Base-by-base conservation (phyloP, 1,140 invertebrate genomes). In the Camponotus pennsylvanicus region DNA sequence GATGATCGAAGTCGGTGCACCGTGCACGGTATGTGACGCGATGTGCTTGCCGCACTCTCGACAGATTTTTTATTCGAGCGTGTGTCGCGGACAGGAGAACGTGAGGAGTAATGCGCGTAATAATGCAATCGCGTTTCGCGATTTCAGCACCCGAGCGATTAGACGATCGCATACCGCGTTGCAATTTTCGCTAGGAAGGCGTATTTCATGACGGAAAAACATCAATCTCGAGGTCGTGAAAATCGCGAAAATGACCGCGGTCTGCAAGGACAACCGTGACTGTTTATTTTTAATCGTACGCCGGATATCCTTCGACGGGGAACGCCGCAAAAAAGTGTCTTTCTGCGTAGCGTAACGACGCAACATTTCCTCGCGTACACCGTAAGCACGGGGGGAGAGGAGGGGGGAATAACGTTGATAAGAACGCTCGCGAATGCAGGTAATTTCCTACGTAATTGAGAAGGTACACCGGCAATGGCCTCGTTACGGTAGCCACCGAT, bases 401-500 rank as follows among this genome's bases (percentile, higher is more conserved):
- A 57, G 40, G 52, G 57, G 61, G 49, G 64, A 63, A 63, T 67
- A 32, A 67, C 42, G n/a, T 8, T 32, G 59, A 71, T 73, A 63
- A 66, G 84, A 67, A 49, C 57, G 9, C 52, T 49, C 52, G 49
- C 27, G 63, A 75, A 75, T 75, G 61, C 32, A 70, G 66, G 85
- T 66, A 77, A 84, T 91, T 91, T 91, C 79, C 87, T 89, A 85
- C 63, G 76, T 91, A 87, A 91, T 85, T 76, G 82, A 89, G 84
- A 91, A 91, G 87, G 90, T 76, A 63, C 79, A 67, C 76, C 89
- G 87, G 87, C 87, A 88, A 89, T 90, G 87, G 87, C 87, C 84
- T 90, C 87, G 64, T 91, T 90, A 87, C 78, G 70, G 70, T 61
- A 52, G 18, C 9, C 86, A 34, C 76, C 79, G 84, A 90, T 91